phyloP scores from a whole-genome alignment of 1,140 invertebrate species.

The Drosophila repleta region DNA sequence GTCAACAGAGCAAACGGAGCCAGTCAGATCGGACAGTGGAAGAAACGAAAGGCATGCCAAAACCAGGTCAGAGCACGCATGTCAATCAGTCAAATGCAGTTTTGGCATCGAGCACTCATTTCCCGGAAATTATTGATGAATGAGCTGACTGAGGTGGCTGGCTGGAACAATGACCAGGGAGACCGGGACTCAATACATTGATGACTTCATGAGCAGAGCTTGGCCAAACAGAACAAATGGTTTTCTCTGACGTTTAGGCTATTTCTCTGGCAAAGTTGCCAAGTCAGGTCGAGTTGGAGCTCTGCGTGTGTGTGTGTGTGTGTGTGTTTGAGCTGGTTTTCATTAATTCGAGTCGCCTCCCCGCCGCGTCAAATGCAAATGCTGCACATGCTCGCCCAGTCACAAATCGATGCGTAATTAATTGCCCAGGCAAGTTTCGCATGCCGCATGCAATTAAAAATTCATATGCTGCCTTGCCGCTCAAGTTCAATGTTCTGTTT shows the following conservation, averaged over 20 bases:
- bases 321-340: constrained; percentile 22
- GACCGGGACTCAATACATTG: constrained; percentile 9
- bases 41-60: constrained; percentile 40
- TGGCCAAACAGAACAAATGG: constrained; percentile 35
- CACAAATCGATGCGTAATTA: constrained; percentile 81
- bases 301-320: background rate
- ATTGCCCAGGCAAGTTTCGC: constrained; percentile 70
- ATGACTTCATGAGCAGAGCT: constrained; percentile 43
- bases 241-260: constrained; percentile 37
- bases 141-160: constrained; percentile 26
- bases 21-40: constrained; percentile 1
- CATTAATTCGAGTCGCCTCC: constrained; percentile 38
- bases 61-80: constrained; percentile 63
- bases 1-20: background rate
- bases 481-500: constrained; percentile 75
- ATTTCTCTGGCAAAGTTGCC: constrained; percentile 62
- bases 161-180: constrained; percentile 20
- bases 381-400: constrained; percentile 56
- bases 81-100: constrained; percentile 74
- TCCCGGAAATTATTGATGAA: constrained; percentile 75
- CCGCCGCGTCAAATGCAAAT: constrained; percentile 72
- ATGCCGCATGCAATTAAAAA: constrained; percentile 80
- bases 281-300: constrained; percentile 64
- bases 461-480: constrained; percentile 63
- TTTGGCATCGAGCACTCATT: constrained; percentile 47